These are phyloP conservation scores for Pogonocherus hispidulus DNA, from an alignment of 2,888 invertebrate genomes.

Conservation along the genomic window DNA sequence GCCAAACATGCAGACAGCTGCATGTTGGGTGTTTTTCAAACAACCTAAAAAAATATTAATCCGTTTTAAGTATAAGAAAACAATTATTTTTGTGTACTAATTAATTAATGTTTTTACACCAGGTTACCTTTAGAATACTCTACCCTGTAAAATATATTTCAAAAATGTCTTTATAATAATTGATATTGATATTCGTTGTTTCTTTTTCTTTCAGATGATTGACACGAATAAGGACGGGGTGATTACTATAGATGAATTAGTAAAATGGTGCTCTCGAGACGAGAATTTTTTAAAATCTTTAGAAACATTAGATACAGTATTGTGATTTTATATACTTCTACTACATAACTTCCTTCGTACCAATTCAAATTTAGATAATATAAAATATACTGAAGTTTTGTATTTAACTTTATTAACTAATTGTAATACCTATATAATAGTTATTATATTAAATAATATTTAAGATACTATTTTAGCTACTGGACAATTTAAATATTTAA, in stretches of 20 bases:
- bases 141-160: too few species aligned
- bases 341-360: slow-evolving; percentile 28
- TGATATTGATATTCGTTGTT: too few species aligned
- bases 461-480: slow-evolving; percentile 15
- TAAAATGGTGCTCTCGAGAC: slow-evolving; percentile 83
- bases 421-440: slow-evolving; percentile 10
- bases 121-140: too few species aligned
- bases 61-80: too few species aligned
- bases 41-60: too few species aligned
- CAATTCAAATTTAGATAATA: slow-evolving; percentile 33
- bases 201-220: slow-evolving; percentile 74
- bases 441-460: slow-evolving; percentile 4
- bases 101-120: too few species aligned
- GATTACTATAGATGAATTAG: slow-evolving; percentile 85
- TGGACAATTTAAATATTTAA: slow-evolving; percentile 6
- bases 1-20: too few species aligned
- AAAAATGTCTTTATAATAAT: too few species aligned
- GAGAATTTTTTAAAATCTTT: slow-evolving; percentile 79
- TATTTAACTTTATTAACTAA: slow-evolving; percentile 27
- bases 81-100: too few species aligned
- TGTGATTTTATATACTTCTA: slow-evolving; percentile 72
- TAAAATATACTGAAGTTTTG: slow-evolving; percentile 31
- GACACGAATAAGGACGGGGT: slow-evolving; percentile 86
- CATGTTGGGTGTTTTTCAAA: too few species aligned
- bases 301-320: slow-evolving; percentile 81